Evolutionary conservation across 2,113 vertebrate genomes (phyloP).

Genomic region (Osmerus eperlanus): DNA sequence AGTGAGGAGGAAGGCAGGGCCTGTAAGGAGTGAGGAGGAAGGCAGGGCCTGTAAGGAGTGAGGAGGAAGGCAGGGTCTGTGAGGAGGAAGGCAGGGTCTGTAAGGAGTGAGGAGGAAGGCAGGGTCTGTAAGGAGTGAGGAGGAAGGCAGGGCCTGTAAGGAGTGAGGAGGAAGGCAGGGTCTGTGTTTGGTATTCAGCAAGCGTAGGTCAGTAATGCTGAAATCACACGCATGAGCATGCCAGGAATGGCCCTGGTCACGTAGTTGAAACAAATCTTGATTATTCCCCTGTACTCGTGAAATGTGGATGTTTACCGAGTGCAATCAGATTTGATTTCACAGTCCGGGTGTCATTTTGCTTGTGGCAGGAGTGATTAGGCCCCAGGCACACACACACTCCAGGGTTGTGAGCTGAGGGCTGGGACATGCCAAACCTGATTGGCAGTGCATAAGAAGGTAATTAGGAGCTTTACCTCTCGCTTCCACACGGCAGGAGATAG

Average conservation of each 20-base stretch:
- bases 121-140: conserved; percentile 15
- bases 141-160: conserved; percentile 24
- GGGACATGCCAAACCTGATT: conserved; percentile 43
- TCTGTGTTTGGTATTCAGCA: conserved; percentile 44
- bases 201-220: conserved; percentile 15
- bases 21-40: conserved; percentile 19
- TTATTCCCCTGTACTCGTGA: conserved; percentile 40
- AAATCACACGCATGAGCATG: conserved; percentile 39
- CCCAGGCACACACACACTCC: conserved; percentile 31
- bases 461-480: conserved; percentile 43
- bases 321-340: conserved; percentile 63
- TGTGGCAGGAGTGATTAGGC: conserved; percentile 56
- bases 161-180: conserved; percentile 27
- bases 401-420: conserved; percentile 24
- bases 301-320: conserved; percentile 45
- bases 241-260: conserved; percentile 22
- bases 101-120: conserved; percentile 23
- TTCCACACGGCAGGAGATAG: conserved; percentile 18
- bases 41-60: conserved; percentile 15
- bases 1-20: conserved; percentile 28
- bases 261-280: conserved; percentile 40
- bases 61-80: conserved; percentile 30
- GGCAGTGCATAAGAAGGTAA: conserved; percentile 41
- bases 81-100: too few relatives aligned
- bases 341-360: conserved; percentile 50